Percentiles rank a stretch among this genome's conserved stretches.
Conservation (phyloP, 2,797 vertebrate genomes). For the Acipenser oxyrinchus region DNA sequence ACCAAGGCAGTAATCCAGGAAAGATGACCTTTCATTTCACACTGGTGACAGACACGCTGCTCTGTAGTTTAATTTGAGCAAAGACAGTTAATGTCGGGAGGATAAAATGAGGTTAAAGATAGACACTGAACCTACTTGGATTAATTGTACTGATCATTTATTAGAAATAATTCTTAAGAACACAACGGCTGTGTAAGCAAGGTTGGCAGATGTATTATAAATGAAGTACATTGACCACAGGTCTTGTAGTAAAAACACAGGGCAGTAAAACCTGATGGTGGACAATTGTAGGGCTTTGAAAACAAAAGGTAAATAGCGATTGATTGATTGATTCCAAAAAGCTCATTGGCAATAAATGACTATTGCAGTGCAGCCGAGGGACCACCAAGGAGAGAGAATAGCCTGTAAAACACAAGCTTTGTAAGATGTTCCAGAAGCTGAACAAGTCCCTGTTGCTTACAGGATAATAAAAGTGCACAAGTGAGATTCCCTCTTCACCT, state of each 20-base stretch:
- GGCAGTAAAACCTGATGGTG: neutral
- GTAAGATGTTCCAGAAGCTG: neutral
- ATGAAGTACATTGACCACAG: no score
- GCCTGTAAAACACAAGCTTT: neutral
- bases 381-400: conserved; percentile 1
- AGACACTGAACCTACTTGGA: no score
- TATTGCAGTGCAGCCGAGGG: neutral
- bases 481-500: neutral
- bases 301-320: neutral
- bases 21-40: neutral
- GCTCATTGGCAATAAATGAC: neutral
- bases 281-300: neutral
- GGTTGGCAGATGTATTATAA: no score
- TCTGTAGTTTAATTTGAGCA: neutral
- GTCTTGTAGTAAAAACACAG: no score
- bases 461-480: neutral
- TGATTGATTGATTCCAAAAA: neutral
- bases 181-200: no score
- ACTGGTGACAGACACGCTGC: neutral
- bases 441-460: neutral
- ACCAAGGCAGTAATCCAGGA: neutral
- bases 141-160: no score
- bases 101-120: neutral
- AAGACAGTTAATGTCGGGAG: neutral
- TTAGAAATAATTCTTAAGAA: no score